A percentile compares a stretch with the other conserved stretches of the same genome.
Evolutionary conservation across 2,797 vertebrate genomes (phyloP).

Genomic region (Enteromius argenteus): DNA sequence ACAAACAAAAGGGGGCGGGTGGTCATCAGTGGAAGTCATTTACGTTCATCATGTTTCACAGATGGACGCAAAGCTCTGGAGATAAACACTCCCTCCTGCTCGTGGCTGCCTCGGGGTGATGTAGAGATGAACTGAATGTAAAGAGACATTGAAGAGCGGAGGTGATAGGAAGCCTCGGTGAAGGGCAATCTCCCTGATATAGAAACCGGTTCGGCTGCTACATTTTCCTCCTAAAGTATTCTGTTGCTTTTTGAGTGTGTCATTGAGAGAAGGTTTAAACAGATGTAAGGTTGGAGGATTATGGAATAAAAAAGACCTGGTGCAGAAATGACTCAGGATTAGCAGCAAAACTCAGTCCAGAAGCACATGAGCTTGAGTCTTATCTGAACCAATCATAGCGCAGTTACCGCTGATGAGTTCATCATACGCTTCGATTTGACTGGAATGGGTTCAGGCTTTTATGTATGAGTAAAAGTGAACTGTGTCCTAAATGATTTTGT

Average conservation of each 20-base stretch:
- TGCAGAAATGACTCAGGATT: slow-evolving; percentile 52
- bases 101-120: slow-evolving; percentile 64
- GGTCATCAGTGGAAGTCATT: slow-evolving; percentile 60
- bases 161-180: slow-evolving; percentile 64
- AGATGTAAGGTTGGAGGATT: slow-evolving; percentile 55
- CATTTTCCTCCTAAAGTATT: slow-evolving; percentile 11
- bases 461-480: not conserved
- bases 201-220: slow-evolving; percentile 54
- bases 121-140: slow-evolving; percentile 67
- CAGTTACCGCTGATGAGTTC: slow-evolving; percentile 42
- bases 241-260: not conserved
- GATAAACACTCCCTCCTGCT: slow-evolving; percentile 57
- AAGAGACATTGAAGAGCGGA: slow-evolving; percentile 61
- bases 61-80: slow-evolving; percentile 63
- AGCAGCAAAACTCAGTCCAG: slow-evolving; percentile 41
- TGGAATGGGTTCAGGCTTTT: slow-evolving; percentile 6
- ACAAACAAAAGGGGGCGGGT: slow-evolving; percentile 54
- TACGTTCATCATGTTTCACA: slow-evolving; percentile 64
- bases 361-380: slow-evolving; percentile 46
- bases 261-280: slow-evolving; percentile 11
- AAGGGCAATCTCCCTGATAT: slow-evolving; percentile 62
- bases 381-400: slow-evolving; percentile 50
- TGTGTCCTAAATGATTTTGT: not conserved
- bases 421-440: slow-evolving; percentile 45
- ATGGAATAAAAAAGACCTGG: slow-evolving; percentile 42